These are phyloP conservation scores for Prietella phreatophila DNA, from an alignment of 2,113 vertebrate genomes.

Conservation along the genomic window DNA sequence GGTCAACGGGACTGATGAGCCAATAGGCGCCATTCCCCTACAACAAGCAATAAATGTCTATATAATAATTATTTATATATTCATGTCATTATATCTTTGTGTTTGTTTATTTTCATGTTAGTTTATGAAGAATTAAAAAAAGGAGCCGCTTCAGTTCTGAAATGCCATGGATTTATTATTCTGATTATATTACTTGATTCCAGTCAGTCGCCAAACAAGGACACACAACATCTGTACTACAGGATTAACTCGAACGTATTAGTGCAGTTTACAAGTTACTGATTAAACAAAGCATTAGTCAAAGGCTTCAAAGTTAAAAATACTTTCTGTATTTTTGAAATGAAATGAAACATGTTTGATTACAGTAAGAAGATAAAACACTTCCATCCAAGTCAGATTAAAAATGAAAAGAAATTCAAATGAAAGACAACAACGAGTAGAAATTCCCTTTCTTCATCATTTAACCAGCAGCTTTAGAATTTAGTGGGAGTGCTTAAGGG, in stretches of 20 bases:
- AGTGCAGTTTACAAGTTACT: not conserved
- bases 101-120: not conserved
- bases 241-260: not conserved
- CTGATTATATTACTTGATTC: slow-evolving; percentile 12
- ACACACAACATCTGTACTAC: not conserved
- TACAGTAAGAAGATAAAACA: not conserved
- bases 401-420: not conserved
- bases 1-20: slow-evolving; percentile 20
- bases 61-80: not conserved
- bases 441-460: not conserved
- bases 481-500: not conserved
- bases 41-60: not conserved
- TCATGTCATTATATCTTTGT: not conserved
- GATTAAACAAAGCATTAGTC: not conserved
- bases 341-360: not conserved
- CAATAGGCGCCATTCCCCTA: not conserved
- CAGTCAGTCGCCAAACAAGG: slow-evolving; percentile 6
- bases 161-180: slow-evolving; percentile 44
- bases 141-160: slow-evolving; percentile 16
- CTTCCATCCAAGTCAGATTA: not conserved
- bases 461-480: not conserved
- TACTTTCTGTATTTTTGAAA: too few relatives aligned
- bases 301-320: not conserved
- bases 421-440: not conserved
- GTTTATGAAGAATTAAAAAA: slow-evolving; percentile 12